Conservation (phyloP, 2,797 vertebrate genomes). For the Capromys pilorides region DNA sequence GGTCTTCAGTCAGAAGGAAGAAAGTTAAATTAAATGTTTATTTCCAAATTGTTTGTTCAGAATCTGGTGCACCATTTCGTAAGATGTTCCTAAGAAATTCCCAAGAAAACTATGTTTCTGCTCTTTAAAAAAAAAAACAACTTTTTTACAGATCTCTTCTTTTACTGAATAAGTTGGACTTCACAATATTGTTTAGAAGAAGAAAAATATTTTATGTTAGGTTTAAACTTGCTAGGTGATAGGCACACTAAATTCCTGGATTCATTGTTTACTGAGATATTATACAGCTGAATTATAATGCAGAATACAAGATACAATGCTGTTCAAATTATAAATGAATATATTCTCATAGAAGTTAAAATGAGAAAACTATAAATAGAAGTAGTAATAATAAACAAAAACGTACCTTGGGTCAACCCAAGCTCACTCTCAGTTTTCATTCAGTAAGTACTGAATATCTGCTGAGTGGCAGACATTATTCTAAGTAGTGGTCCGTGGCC, state of each 20-base stretch:
- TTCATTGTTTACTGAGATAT: conserved; percentile 32
- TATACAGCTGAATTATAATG: neutral
- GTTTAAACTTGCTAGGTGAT: neutral
- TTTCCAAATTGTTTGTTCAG: conserved; percentile 52
- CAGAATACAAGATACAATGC: neutral
- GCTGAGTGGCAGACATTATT: neutral
- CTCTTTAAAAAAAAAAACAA: no score
- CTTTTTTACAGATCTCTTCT: neutral
- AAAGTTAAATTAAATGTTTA: conserved; percentile 17
- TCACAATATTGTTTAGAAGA: neutral
- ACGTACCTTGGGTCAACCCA: neutral
- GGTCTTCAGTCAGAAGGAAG: neutral
- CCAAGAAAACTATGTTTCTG: neutral
- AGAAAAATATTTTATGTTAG: neutral
- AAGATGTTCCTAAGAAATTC: conserved; percentile 14
- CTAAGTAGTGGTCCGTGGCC: neutral
- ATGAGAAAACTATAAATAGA: neutral
- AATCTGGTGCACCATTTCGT: neutral
- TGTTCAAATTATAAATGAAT: neutral
- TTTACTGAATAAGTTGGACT: neutral
- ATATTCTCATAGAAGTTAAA: conserved; percentile 35
- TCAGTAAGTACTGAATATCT: neutral
- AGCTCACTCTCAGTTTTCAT: conserved; percentile 17
- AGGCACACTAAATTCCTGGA: neutral
- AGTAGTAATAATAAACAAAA: conserved; percentile 13